Percentiles rank a stretch among this genome's conserved stretches.
Evolutionary conservation across 2,888 invertebrate species (phyloP).

Genomic region (Pseudoips prasinana): DNA sequence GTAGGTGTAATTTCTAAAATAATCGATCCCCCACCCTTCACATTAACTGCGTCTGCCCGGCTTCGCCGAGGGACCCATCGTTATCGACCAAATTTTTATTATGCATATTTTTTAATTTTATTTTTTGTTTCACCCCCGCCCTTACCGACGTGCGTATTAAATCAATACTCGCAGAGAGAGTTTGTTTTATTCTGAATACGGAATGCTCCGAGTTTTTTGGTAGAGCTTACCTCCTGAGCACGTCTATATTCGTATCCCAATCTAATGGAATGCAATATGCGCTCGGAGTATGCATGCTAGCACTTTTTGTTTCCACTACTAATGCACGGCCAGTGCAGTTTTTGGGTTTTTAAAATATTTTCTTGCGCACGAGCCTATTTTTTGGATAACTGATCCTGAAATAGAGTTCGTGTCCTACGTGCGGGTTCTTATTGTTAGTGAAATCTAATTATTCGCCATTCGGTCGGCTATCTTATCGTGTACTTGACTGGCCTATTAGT

Average conservation of each 20-base stretch:
- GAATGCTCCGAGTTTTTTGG: slow-evolving; percentile 30
- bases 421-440: too few species aligned
- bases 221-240: slow-evolving; percentile 24
- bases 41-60: slow-evolving; percentile 51
- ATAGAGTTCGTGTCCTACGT: too few species aligned
- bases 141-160: slow-evolving; percentile 51
- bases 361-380: background rate
- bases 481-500: too few species aligned
- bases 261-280: slow-evolving; percentile 44
- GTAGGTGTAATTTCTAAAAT: slow-evolving; percentile 56
- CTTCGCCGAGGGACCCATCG: slow-evolving; percentile 55
- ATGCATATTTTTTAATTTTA: slow-evolving; percentile 78
- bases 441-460: too few species aligned
- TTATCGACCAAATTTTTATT: slow-evolving; percentile 77
- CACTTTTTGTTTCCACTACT: slow-evolving; percentile 25
- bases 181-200: slow-evolving; percentile 46
- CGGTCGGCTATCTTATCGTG: too few species aligned
- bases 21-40: slow-evolving; percentile 61
- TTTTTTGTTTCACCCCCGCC: slow-evolving; percentile 62
- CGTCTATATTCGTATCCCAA: slow-evolving; percentile 26
- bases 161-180: slow-evolving; percentile 56
- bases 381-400: too few species aligned
- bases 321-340: slow-evolving; percentile 20
- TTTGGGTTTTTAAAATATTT: slow-evolving; percentile 15
- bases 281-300: slow-evolving; percentile 16